These are phyloP conservation scores for Notoglanidium macrostoma DNA, from an alignment of 2,797 vertebrate genomes.

Conservation along the genomic window DNA sequence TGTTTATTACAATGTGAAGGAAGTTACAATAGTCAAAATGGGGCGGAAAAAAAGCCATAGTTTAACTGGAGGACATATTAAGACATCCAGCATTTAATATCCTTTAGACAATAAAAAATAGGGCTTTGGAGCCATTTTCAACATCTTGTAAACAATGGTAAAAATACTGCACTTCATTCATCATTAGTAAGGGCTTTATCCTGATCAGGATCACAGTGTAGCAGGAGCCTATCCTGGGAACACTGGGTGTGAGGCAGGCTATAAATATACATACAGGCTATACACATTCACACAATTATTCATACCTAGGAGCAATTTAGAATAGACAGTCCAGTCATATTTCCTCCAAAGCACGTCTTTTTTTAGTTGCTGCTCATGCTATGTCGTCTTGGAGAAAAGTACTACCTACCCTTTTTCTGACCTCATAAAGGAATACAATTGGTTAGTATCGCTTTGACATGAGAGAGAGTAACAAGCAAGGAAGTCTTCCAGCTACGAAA, in stretches of 20 bases:
- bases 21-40: too few species aligned
- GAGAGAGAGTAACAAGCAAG: not conserved
- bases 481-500: not conserved
- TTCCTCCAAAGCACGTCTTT: not conserved
- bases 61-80: not conserved
- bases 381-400: not conserved
- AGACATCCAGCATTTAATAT: not conserved
- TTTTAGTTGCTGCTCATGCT: not conserved
- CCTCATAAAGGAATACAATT: not conserved
- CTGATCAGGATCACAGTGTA: not conserved
- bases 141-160: not conserved
- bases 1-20: not conserved
- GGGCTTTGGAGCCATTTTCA: not conserved
- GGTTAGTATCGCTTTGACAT: not conserved
- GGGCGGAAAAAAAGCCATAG: not conserved
- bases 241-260: not conserved
- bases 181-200: not conserved
- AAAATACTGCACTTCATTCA: not conserved
- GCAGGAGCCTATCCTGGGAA: not conserved
- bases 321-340: constrained; percentile 1
- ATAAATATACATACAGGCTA: not conserved
- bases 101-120: not conserved
- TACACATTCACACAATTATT: not conserved
- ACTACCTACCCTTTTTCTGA: not conserved
- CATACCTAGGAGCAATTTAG: not conserved